Conservation (phyloP, 2,888 invertebrate genomes). For the Chrysina gloriosa region DNA sequence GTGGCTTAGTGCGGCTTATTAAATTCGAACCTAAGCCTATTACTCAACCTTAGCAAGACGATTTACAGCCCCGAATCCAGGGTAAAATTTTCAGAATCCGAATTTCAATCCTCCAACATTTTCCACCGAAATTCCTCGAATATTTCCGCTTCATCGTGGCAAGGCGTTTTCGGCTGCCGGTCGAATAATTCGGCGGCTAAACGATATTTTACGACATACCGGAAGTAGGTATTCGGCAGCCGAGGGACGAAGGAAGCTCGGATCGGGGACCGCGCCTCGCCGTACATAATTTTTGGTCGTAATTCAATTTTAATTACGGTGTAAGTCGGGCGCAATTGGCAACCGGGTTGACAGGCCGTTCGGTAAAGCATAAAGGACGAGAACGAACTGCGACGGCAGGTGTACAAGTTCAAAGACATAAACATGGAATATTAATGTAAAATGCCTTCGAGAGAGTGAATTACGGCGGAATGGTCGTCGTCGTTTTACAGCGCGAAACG, state of each 20-base stretch:
- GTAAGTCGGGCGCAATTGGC: slow-evolving; percentile 31
- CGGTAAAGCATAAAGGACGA: slow-evolving; percentile 22
- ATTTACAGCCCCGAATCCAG: no score
- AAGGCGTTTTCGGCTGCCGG: background rate
- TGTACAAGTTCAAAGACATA: slow-evolving; percentile 46
- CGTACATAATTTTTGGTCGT: slow-evolving; percentile 27
- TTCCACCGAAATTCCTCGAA: background rate
- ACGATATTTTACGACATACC: background rate
- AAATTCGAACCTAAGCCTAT: no score
- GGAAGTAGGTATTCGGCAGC: slow-evolving; percentile 1
- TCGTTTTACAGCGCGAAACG: background rate
- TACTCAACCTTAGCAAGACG: no score
- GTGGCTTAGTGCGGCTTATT: no score
- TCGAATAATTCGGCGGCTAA: background rate
- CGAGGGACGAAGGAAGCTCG: background rate
- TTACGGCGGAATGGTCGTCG: slow-evolving; percentile 1
- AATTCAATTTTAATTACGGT: slow-evolving; percentile 39
- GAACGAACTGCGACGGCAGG: slow-evolving; percentile 45
- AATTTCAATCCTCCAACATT: slow-evolving; percentile 3
- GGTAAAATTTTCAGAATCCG: no score
- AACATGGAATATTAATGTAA: slow-evolving; percentile 47
- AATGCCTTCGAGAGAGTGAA: slow-evolving; percentile 14
- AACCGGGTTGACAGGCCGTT: slow-evolving; percentile 29
- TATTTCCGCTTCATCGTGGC: slow-evolving; percentile 1
- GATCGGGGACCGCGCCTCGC: background rate